Base-by-base conservation (phyloP, 2,113 vertebrate genomes). In the Cyphomyrus discorhynchus region DNA sequence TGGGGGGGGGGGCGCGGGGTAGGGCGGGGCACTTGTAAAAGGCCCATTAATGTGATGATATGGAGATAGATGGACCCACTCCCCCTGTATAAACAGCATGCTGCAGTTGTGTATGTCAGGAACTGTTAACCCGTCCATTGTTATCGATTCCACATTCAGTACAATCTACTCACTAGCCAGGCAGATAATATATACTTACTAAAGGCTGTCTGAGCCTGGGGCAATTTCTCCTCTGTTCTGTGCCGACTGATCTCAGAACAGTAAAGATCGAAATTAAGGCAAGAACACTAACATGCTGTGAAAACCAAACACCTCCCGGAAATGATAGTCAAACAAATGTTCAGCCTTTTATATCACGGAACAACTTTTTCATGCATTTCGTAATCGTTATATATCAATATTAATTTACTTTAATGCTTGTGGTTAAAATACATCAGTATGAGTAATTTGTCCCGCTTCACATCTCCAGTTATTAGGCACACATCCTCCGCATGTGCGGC, bases 141-240 rank as follows among this genome's bases (percentile, higher is more conserved):
- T 92, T 93, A 95, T 93, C 92, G 94, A 96, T 95, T 96, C 95
- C 92, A 89, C 91, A 91, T 92, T 92, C 87, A 85, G 91, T 88
- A 92, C 74, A 90, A 93, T 93, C 92, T 94, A 91, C 90, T 94
- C 93, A 88, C 92, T 93, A 92, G 89, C 91, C 88, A 91, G 93
- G 91, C n/a, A 10, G 92, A 93, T 90, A 92, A 95, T 89, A 92
- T 91, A 91, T 83, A 91, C 88, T 91, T 92, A 87, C 90, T 49
- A n/a, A 86, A 70, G 7, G 56, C 27, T 19, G 35, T 42, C 35
- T 80, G 35, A 80, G 82, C 39, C 39, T 2, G 5, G n/a, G 84
- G 91, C 91, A 92, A 86, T 87, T 74, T 89, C 42, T 87, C 89
- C 8, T n/a, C 45, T 82, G 19, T 53, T 5, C 31, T 82, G 49